Evolutionary conservation across 2,113 vertebrate species (phyloP).

Genomic region (Mesembrinibis cayennensis): DNA sequence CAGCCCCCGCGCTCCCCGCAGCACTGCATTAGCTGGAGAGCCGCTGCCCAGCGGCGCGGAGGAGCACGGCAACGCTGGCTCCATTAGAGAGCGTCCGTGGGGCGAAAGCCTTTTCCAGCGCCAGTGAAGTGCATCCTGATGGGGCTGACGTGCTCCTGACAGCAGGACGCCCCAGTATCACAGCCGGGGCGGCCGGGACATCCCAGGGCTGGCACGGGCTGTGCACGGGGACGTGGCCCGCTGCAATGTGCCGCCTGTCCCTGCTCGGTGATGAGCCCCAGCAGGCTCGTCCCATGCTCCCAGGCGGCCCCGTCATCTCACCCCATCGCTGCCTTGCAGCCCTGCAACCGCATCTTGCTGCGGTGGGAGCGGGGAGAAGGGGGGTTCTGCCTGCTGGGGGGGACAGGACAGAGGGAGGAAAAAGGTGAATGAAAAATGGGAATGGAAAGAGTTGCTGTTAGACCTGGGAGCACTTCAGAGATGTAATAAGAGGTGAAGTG

Average conservation of each 20-base stretch:
- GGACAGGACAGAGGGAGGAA: not conserved
- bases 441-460: not conserved
- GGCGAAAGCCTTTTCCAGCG: not conserved
- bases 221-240: rapidly evolving
- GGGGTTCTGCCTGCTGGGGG: too few species aligned
- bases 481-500: not conserved
- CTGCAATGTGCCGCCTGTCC: not conserved
- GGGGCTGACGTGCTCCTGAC: not conserved
- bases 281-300: rapidly evolving
- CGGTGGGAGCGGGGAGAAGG: not conserved
- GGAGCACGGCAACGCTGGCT: rapidly evolving
- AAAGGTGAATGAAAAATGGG: not conserved
- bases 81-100: conserved; percentile 3
- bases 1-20: not conserved
- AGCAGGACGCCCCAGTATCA: not conserved
- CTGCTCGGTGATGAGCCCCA: rapidly evolving
- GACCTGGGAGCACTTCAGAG: not conserved
- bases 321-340: not conserved
- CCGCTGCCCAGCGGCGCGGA: not conserved
- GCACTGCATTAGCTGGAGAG: not conserved
- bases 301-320: not conserved
- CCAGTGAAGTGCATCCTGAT: not conserved
- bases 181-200: rapidly evolving
- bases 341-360: not conserved
- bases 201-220: not conserved